Conservation (phyloP, 2,113 vertebrate genomes). For the Myotis brandtii region DNA sequence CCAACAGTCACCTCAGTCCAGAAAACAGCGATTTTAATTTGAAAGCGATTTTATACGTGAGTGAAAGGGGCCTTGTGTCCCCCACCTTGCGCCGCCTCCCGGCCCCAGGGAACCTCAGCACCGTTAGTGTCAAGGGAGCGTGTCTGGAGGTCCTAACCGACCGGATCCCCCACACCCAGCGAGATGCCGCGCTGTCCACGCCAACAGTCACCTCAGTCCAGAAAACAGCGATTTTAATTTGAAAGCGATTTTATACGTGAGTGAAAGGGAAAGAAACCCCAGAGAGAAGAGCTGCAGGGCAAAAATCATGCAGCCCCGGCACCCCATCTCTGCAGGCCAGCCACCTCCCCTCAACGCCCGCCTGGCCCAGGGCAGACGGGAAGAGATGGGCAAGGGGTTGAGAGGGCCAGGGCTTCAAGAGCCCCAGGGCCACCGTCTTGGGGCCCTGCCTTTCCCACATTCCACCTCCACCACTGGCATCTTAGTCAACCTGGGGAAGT, state of each 20-base stretch:
- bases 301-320: constrained; percentile 73
- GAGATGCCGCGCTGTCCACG: background rate
- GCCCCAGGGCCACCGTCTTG: background rate
- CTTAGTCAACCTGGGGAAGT: constrained; percentile 69
- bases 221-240: constrained; percentile 74
- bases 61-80: too few relatives aligned
- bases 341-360: background rate
- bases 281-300: constrained; percentile 24
- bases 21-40: constrained; percentile 74
- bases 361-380: background rate
- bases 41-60: constrained; percentile 76
- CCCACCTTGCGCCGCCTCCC: background rate
- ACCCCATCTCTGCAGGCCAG: background rate
- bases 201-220: constrained; percentile 36
- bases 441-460: constrained; percentile 44
- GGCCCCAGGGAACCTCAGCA: constrained; percentile 38
- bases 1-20: constrained; percentile 36
- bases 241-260: constrained; percentile 76
- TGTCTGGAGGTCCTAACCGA: background rate
- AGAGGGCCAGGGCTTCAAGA: background rate
- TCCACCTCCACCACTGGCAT: constrained; percentile 56
- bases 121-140: background rate
- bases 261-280: background rate
- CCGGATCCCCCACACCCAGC: background rate
- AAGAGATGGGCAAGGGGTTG: background rate